Evolutionary conservation across 2,797 vertebrate genomes (phyloP).

Genomic region (Lemur catta): DNA sequence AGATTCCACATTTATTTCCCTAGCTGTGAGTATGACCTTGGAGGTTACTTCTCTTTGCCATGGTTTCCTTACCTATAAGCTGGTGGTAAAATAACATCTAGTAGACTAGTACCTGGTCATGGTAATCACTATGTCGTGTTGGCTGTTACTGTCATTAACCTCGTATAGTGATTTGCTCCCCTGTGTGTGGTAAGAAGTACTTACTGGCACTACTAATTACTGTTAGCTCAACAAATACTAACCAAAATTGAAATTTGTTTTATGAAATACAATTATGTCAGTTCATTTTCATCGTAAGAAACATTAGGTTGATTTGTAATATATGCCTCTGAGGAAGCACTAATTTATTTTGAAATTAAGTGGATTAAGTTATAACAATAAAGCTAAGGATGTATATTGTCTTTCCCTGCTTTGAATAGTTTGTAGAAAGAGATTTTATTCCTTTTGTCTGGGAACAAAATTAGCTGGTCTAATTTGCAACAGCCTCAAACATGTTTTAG

Average conservation of each 20-base stretch:
- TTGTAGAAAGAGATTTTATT: neutral
- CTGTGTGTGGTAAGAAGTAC: neutral
- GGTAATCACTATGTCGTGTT: neutral
- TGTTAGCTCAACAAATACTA: neutral
- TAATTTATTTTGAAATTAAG: slow-evolving; percentile 29
- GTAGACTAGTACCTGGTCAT: neutral
- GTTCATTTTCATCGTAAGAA: slow-evolving; percentile 22
- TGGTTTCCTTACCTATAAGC: neutral
- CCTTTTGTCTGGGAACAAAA: neutral
- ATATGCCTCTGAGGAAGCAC: neutral
- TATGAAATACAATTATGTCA: neutral
- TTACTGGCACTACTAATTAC: neutral
- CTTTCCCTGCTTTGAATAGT: neutral
- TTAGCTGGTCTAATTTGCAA: neutral
- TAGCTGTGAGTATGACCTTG: neutral
- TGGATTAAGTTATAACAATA: neutral
- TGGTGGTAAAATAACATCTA: neutral
- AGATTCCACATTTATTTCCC: neutral
- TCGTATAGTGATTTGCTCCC: neutral
- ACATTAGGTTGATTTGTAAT: neutral
- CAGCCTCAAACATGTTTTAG: neutral
- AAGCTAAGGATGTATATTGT: neutral
- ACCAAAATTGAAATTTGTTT: neutral
- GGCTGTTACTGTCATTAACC: accelerated
- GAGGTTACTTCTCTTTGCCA: neutral